Percentiles rank a stretch among this genome's conserved stretches.
Conservation (phyloP, 64 coral and sea anemone species). For the Hydrozoanthus tunicans region DNA sequence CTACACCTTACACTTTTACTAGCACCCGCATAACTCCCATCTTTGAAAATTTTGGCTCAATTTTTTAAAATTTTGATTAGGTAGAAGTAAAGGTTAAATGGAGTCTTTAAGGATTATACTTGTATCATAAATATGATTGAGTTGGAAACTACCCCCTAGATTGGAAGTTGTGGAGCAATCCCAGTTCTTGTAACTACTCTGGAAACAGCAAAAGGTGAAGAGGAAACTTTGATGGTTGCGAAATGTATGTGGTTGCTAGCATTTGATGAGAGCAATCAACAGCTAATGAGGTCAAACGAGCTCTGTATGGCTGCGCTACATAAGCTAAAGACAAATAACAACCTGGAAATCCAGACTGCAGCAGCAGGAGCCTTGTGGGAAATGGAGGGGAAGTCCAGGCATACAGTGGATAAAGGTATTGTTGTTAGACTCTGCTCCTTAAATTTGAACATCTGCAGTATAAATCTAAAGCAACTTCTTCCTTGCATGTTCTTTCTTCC, state of each 20-base stretch:
- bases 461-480: too few relatives aligned
- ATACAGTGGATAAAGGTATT: constrained; percentile 53
- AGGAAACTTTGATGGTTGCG: constrained; percentile 45
- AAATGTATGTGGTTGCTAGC: constrained; percentile 68
- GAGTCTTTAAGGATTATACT: too few relatives aligned
- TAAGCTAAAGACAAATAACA: constrained; percentile 16
- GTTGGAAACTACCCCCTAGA: neutral
- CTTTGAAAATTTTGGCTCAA: too few relatives aligned
- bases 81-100: too few relatives aligned
- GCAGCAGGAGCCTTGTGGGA: constrained; percentile 79
- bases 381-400: constrained; percentile 63
- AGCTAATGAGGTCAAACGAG: constrained; percentile 37
- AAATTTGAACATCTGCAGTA: too few relatives aligned
- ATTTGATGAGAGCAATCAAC: constrained; percentile 71
- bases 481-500: too few relatives aligned
- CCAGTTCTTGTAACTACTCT: constrained; percentile 59
- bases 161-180: constrained; percentile 58
- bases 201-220: constrained; percentile 38
- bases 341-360: constrained; percentile 58
- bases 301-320: constrained; percentile 26
- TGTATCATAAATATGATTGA: too few relatives aligned
- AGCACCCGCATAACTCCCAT: too few relatives aligned
- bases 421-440: neutral
- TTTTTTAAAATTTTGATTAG: too few relatives aligned
- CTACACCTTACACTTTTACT: too few relatives aligned